These are phyloP conservation scores for Plotosus lineatus DNA, from an alignment of 2,113 vertebrate genomes.

Conservation along the genomic window DNA sequence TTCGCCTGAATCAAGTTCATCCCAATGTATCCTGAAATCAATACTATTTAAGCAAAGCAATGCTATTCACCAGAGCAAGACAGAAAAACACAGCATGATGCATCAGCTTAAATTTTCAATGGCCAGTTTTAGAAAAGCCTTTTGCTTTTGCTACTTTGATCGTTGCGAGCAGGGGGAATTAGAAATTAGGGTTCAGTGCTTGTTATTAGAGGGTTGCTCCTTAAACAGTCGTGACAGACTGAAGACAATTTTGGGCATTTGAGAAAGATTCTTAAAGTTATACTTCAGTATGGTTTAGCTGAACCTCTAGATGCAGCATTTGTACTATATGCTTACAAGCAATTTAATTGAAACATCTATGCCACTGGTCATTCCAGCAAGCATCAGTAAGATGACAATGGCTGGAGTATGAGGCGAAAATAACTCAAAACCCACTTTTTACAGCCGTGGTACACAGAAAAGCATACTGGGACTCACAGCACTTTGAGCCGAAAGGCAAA, in stretches of 20 bases:
- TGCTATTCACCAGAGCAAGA: conserved; percentile 1
- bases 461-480: not conserved
- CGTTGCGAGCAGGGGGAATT: not conserved
- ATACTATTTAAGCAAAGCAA: conserved; percentile 16
- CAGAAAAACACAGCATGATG: conserved; percentile 13
- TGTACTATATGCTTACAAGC: not conserved
- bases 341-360: not conserved
- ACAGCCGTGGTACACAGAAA: not conserved
- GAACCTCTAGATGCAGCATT: not conserved
- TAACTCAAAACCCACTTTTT: not conserved
- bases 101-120: conserved; percentile 8
- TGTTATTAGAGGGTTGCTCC: not conserved
- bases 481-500: not conserved
- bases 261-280: too few relatives aligned
- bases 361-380: not conserved
- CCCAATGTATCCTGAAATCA: conserved; percentile 1
- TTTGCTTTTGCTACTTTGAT: not conserved
- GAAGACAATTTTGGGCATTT: not conserved
- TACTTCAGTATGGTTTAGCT: not conserved
- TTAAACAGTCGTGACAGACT: not conserved
- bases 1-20: conserved; percentile 5
- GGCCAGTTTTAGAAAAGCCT: not conserved
- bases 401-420: not conserved
- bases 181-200: not conserved
- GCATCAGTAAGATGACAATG: not conserved